Percentiles rank a stretch among this genome's conserved stretches.
Evolutionary conservation across 2,797 vertebrate species (phyloP).

Genomic region (Tadarida brasiliensis): DNA sequence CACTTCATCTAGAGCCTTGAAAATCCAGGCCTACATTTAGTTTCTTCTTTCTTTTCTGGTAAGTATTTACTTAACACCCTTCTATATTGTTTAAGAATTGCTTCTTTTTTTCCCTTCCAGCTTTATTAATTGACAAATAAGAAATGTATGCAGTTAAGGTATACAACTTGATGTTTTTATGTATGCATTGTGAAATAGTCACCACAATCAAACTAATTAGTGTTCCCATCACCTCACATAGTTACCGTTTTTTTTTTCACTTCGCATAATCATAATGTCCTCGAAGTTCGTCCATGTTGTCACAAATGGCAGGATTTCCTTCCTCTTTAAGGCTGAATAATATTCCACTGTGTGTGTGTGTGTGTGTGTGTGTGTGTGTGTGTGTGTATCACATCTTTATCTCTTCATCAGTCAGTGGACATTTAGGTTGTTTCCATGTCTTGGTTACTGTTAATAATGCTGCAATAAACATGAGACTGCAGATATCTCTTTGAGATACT

Average conservation of each 20-base stretch:
- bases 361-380: not conserved
- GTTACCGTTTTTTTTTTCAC: not conserved
- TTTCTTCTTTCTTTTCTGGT: conserved; percentile 31
- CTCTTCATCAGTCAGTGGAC: not conserved
- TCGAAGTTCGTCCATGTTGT: not conserved
- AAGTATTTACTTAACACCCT: not conserved
- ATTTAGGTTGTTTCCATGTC: not conserved
- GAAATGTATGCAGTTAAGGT: not conserved
- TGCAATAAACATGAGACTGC: not conserved
- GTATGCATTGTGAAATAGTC: not conserved
- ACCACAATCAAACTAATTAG: not conserved
- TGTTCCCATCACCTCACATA: not conserved
- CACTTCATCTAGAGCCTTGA: conserved; percentile 28
- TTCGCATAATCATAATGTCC: not conserved
- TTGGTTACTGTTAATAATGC: not conserved
- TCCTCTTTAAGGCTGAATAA: not conserved
- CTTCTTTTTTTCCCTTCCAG: not conserved
- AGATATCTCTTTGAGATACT: not conserved
- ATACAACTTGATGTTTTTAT: not conserved
- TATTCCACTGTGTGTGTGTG: not conserved
- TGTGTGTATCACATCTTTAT: not conserved
- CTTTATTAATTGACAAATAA: conserved; percentile 9
- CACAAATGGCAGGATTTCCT: not conserved
- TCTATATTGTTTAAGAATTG: not conserved
- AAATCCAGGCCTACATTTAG: not conserved